Conservation (phyloP, 2,888 invertebrate species). For the Brachyptera putata region DNA sequence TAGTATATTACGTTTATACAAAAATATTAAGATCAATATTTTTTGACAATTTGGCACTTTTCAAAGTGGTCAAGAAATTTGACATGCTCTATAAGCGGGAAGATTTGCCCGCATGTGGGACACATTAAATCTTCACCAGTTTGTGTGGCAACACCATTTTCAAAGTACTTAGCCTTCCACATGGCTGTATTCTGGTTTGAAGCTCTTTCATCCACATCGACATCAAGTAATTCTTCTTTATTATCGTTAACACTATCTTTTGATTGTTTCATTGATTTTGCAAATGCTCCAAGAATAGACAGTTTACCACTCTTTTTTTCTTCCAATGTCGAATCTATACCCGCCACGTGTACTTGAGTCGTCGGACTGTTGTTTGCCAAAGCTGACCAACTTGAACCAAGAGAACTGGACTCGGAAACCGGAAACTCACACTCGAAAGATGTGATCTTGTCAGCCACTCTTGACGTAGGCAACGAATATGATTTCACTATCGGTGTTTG, state of each 20-base stretch:
- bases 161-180: conserved; percentile 25
- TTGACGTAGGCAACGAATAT: conserved; percentile 16
- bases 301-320: conserved; percentile 9
- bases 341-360: not conserved
- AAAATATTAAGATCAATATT: no score
- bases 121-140: conserved; percentile 38
- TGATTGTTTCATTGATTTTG: conserved; percentile 6
- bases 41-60: conserved; percentile 34
- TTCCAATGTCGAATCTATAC: conserved; percentile 7
- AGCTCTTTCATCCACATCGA: not conserved
- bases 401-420: not conserved
- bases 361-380: not conserved
- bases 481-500: conserved; percentile 27
- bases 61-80: conserved; percentile 41
- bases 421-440: not conserved
- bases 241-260: not conserved
- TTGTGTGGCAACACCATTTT: conserved; percentile 35
- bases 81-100: conserved; percentile 38
- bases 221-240: not conserved
- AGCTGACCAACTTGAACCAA: conserved; percentile 4
- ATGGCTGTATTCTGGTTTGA: not conserved
- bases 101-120: conserved; percentile 38
- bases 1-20: no score
- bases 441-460: not conserved
- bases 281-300: conserved; percentile 1